Evolutionary conservation across 2,113 vertebrate genomes (phyloP).

Genomic region (Callipepla californica): DNA sequence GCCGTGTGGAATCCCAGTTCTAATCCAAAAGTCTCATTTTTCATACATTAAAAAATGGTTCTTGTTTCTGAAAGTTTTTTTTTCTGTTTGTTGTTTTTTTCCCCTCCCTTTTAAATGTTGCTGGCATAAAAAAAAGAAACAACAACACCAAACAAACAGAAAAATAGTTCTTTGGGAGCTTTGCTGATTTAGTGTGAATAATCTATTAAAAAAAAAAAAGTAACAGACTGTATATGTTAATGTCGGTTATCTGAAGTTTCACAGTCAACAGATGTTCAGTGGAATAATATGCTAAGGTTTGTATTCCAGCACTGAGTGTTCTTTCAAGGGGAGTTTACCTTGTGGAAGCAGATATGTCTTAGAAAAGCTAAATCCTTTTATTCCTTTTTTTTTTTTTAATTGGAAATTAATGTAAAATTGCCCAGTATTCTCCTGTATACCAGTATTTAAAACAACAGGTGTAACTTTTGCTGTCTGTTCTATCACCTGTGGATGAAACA

Average conservation of each 20-base stretch:
- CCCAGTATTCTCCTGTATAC: not conserved
- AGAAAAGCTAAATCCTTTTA: not conserved
- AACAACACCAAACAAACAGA: not conserved
- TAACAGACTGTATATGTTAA: constrained; percentile 74
- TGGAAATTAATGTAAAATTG: constrained; percentile 2
- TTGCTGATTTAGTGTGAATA: constrained; percentile 61
- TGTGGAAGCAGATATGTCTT: not conserved
- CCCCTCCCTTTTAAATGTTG: not conserved
- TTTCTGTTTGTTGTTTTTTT: not conserved
- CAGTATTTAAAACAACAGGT: constrained; percentile 2
- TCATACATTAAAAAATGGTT: constrained; percentile 54
- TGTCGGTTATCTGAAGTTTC: constrained; percentile 76
- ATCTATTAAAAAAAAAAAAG: constrained; percentile 17
- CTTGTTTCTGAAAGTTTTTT: constrained; percentile 2
- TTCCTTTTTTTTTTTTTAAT: not conserved
- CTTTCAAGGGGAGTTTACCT: constrained; percentile 49
- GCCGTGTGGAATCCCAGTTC: constrained; percentile 51
- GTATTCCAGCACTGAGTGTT: constrained; percentile 21
- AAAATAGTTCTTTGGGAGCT: constrained; percentile 50
- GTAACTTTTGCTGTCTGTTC: constrained; percentile 7
- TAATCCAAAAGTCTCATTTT: constrained; percentile 68
- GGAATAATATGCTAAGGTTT: constrained; percentile 59
- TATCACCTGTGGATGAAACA: not conserved
- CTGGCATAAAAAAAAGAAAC: not conserved
- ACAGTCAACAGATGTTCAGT: constrained; percentile 57